These are phyloP conservation scores for Papilio aristodemus DNA, from an alignment of 1,140 invertebrate genomes.

Conservation along the genomic window DNA sequence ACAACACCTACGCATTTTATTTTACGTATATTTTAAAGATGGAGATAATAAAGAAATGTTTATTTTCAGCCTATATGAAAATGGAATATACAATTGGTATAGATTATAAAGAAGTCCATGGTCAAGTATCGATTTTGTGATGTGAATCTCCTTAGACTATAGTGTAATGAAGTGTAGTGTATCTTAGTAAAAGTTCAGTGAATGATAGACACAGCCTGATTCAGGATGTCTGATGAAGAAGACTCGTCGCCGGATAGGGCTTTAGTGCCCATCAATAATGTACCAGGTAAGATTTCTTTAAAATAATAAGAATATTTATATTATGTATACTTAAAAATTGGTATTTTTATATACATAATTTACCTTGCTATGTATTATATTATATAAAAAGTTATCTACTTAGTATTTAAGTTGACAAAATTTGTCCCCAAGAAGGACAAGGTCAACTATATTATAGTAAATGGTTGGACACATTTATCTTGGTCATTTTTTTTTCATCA, in stretches of 20 bases:
- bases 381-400: too few species aligned
- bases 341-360: too few species aligned
- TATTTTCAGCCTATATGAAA: slow-evolving; percentile 41
- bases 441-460: too few species aligned
- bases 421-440: too few species aligned
- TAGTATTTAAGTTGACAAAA: too few species aligned
- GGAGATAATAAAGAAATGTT: not conserved
- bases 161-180: slow-evolving; percentile 52
- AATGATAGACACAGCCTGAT: slow-evolving; percentile 41
- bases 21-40: slow-evolving; percentile 10
- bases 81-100: slow-evolving; percentile 51
- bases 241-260: slow-evolving; percentile 71
- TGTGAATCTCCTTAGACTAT: slow-evolving; percentile 54
- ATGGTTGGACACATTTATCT: too few species aligned
- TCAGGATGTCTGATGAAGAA: slow-evolving; percentile 71
- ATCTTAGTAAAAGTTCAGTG: slow-evolving; percentile 43
- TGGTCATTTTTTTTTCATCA: too few species aligned
- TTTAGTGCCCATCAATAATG: slow-evolving; percentile 64
- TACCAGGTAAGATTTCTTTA: slow-evolving; percentile 56
- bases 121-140: slow-evolving; percentile 49
- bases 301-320: too few species aligned
- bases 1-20: slow-evolving; percentile 23
- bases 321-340: too few species aligned
- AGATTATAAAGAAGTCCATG: slow-evolving; percentile 46
- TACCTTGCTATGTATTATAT: too few species aligned